These are phyloP conservation scores for Pipistrellus nathusii DNA, from an alignment of 2,797 vertebrate species.

Conservation along the genomic window DNA sequence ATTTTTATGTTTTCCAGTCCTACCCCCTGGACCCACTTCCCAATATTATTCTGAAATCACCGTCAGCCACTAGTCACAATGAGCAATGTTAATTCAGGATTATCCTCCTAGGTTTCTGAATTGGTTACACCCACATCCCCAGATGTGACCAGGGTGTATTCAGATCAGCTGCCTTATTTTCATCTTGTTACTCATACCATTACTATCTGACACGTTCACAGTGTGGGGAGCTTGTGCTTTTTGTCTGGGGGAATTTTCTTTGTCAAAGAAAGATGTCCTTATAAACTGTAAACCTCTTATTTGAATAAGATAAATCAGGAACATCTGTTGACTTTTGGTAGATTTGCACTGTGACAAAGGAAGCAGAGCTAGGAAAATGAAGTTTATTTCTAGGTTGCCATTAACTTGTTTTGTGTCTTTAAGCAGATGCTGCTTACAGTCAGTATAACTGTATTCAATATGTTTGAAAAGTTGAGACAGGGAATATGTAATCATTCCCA, in stretches of 20 bases:
- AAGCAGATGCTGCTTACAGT: not conserved
- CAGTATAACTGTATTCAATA: not conserved
- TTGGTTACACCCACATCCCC: not conserved
- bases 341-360: not conserved
- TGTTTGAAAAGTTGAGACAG: not conserved
- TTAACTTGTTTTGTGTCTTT: not conserved
- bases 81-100: not conserved
- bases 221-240: not conserved
- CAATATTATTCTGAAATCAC: not conserved
- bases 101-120: not conserved
- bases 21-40: not conserved
- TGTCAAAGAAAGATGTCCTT: slow-evolving; percentile 22
- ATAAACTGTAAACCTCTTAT: not conserved
- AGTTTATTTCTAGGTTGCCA: not conserved
- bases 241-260: not conserved
- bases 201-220: not conserved
- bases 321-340: not conserved
- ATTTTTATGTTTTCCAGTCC: not conserved
- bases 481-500: not conserved
- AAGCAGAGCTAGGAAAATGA: not conserved
- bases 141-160: not conserved
- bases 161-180: not conserved
- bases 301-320: not conserved
- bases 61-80: not conserved
- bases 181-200: not conserved